Percentiles rank a stretch among this genome's conserved stretches.
These are phyloP conservation scores for Porphyrio hochstetteri DNA, from an alignment of 2,113 vertebrate genomes.

Conservation along the genomic window DNA sequence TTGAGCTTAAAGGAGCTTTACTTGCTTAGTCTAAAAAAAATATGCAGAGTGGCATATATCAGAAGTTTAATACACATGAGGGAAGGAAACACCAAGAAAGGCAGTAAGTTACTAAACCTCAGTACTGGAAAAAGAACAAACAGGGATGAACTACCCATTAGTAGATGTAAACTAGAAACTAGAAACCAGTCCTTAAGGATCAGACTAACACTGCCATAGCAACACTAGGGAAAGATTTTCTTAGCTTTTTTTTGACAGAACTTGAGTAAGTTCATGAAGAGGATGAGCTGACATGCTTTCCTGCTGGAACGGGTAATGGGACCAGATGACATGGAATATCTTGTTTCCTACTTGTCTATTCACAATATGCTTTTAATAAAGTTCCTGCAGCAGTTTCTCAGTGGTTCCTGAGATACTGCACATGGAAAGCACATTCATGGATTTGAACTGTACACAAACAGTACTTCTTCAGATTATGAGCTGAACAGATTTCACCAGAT, in stretches of 20 bases:
- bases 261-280: background rate
- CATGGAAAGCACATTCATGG: background rate
- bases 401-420: background rate
- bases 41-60: background rate
- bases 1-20: background rate
- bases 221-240: background rate
- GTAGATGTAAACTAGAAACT: background rate
- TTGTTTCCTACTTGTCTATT: background rate
- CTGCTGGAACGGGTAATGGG: background rate
- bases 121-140: background rate
- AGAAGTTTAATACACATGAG: background rate
- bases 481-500: background rate
- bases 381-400: background rate
- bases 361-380: background rate
- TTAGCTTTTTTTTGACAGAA: background rate
- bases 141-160: background rate
- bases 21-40: background rate
- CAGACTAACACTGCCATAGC: background rate
- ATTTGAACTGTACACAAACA: background rate
- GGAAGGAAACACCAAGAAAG: background rate
- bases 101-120: background rate
- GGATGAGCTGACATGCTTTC: background rate
- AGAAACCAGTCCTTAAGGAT: background rate
- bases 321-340: background rate
- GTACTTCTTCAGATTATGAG: background rate